Evolutionary conservation across 2,113 vertebrate genomes (phyloP).

Genomic region (Corvus moneduloides): DNA sequence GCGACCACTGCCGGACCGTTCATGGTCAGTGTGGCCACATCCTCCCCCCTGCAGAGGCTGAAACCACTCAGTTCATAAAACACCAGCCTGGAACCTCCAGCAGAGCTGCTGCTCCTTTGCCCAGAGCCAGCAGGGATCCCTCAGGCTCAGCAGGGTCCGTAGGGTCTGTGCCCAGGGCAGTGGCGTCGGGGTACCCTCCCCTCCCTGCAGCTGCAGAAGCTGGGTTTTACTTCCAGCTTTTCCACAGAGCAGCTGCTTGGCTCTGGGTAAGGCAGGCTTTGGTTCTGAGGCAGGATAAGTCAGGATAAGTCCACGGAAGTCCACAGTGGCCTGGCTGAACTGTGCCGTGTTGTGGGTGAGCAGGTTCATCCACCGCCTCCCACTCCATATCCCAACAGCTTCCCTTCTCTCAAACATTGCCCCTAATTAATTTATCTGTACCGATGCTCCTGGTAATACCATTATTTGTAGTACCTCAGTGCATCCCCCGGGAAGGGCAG

Average conservation of each 20-base stretch:
- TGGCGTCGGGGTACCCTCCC: background rate
- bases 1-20: rapidly evolving
- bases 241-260: background rate
- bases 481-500: slow-evolving; percentile 29
- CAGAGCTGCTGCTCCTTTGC: background rate
- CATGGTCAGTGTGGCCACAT: background rate
- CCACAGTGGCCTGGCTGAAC: background rate
- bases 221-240: background rate
- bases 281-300: background rate
- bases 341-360: rapidly evolving
- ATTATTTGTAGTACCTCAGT: slow-evolving; percentile 50
- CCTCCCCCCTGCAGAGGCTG: background rate
- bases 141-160: background rate
- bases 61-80: background rate
- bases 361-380: rapidly evolving
- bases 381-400: background rate
- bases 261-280: background rate
- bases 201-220: background rate
- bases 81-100: no score
- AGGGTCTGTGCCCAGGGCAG: rapidly evolving
- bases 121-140: background rate
- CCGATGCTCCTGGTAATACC: background rate
- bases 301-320: background rate
- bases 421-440: slow-evolving; percentile 53
- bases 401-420: background rate